Evolutionary conservation across 2,797 vertebrate genomes (phyloP).

Genomic region (Acanthurus leucopareius): DNA sequence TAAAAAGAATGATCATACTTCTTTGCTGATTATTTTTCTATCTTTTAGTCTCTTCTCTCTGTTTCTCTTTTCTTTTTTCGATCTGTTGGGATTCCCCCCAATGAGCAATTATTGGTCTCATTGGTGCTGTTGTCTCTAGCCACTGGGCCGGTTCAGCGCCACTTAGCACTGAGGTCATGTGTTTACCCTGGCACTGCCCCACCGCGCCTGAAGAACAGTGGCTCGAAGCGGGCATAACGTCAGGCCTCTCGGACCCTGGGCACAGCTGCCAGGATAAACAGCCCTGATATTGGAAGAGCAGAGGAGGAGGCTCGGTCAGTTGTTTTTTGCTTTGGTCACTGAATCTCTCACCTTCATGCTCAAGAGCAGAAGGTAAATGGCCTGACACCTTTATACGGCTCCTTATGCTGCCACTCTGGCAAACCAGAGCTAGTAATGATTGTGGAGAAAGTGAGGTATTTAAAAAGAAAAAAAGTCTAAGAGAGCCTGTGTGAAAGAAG

Average conservation of each 20-base stretch:
- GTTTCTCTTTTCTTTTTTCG: slow-evolving; percentile 15
- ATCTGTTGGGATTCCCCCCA: slow-evolving; percentile 61
- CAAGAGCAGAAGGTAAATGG: slow-evolving; percentile 50
- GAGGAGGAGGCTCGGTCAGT: slow-evolving; percentile 56
- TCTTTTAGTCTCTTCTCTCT: slow-evolving; percentile 9
- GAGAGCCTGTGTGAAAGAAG: slow-evolving; percentile 26
- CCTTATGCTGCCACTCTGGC: slow-evolving; percentile 66
- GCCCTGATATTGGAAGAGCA: slow-evolving; percentile 62
- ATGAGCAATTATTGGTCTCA: slow-evolving; percentile 64
- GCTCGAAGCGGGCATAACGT: slow-evolving; percentile 78
- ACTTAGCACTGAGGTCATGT: slow-evolving; percentile 82
- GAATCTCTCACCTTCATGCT: slow-evolving; percentile 69
- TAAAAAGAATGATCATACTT: no score
- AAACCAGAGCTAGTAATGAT: slow-evolving; percentile 46
- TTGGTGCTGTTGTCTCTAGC: slow-evolving; percentile 76
- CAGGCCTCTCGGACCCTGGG: slow-evolving; percentile 67
- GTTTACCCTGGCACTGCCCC: slow-evolving; percentile 83
- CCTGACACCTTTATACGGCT: slow-evolving; percentile 72
- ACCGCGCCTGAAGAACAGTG: slow-evolving; percentile 72
- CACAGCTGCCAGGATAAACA: slow-evolving; percentile 85
- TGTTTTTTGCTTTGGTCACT: slow-evolving; percentile 62
- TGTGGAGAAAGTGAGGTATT: slow-evolving; percentile 50
- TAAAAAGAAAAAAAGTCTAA: slow-evolving; percentile 21
- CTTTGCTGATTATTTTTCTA: slow-evolving; percentile 1
- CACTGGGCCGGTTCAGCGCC: slow-evolving; percentile 45